Percentiles rank a stretch among this genome's conserved stretches.
Conservation (phyloP, 35 echinoderm and acorn worm genomes). For the Holothuria glaberrima region DNA sequence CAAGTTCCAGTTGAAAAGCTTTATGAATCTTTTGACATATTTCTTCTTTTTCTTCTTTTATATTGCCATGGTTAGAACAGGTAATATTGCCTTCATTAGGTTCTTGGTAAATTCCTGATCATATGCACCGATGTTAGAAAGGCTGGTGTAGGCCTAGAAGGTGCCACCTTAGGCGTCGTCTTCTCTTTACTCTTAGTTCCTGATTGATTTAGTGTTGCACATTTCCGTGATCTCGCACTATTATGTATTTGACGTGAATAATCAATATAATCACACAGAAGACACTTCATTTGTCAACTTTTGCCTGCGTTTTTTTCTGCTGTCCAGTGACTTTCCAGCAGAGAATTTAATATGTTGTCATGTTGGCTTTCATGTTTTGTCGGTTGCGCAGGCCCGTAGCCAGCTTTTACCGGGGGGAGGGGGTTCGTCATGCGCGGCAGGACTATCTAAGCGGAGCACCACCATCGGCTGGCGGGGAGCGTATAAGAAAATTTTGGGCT, state of each 20-base stretch:
- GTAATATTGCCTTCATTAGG: constrained; percentile 19
- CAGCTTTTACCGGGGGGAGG: too few species aligned
- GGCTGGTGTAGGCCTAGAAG: background rate
- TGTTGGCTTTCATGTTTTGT: too few species aligned
- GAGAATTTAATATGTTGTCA: too few species aligned
- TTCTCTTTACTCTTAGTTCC: constrained; percentile 11
- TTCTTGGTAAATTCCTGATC: background rate
- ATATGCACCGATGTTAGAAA: background rate
- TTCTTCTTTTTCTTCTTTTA: too few species aligned
- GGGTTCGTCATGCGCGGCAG: too few species aligned
- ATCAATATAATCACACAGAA: constrained; percentile 10
- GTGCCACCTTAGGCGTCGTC: background rate
- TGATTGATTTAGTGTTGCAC: constrained; percentile 7
- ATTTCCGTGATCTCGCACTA: too few species aligned
- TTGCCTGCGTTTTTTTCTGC: background rate
- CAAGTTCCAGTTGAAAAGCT: background rate
- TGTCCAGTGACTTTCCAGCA: background rate
- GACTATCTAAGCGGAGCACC: too few species aligned
- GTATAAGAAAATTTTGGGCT: too few species aligned
- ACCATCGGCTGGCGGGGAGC: too few species aligned
- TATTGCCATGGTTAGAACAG: background rate
- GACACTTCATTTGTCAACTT: background rate
- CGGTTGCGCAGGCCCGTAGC: too few species aligned
- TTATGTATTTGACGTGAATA: background rate
- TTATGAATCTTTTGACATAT: background rate